Evolutionary conservation across 1,140 invertebrate species (phyloP).

Genomic region (Drosophila albomicans): DNA sequence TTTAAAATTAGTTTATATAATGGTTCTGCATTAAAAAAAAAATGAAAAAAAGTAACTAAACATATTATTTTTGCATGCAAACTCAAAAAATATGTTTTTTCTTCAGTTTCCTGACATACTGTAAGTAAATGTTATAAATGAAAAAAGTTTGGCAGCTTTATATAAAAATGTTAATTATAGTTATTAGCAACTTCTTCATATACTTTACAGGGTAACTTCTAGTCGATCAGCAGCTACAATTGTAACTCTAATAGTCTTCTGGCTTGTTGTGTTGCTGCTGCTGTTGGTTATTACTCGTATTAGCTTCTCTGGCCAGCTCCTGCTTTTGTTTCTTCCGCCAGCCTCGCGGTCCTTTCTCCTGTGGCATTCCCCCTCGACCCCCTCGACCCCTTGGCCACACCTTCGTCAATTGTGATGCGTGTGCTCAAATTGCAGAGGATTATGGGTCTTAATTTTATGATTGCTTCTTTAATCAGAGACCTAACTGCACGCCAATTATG

Average conservation of each 20-base stretch:
- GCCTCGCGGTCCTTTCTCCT: not conserved
- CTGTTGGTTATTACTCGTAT: slow-evolving; percentile 34
- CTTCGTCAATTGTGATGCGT: slow-evolving; percentile 49
- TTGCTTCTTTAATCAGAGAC: slow-evolving; percentile 81
- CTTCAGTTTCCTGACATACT: too few species aligned
- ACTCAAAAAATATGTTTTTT: too few species aligned
- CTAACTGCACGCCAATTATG: slow-evolving; percentile 80
- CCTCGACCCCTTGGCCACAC: slow-evolving; percentile 7
- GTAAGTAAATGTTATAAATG: too few species aligned
- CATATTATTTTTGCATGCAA: too few species aligned
- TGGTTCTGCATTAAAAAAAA: too few species aligned
- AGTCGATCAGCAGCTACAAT: slow-evolving; percentile 3
- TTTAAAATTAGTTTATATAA: too few species aligned
- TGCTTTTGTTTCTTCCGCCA: slow-evolving; percentile 13
- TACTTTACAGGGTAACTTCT: slow-evolving; percentile 3
- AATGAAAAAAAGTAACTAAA: too few species aligned
- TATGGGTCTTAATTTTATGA: slow-evolving; percentile 83
- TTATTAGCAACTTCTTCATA: not conserved
- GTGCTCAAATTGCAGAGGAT: slow-evolving; percentile 75
- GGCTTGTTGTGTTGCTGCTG: slow-evolving; percentile 19
- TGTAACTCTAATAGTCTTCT: not conserved
- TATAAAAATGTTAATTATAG: too few species aligned
- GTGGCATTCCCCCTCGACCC: too few species aligned
- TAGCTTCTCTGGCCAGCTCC: slow-evolving; percentile 34
- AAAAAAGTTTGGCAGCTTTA: too few species aligned